These are phyloP conservation scores for Pseudomyrmex sp. DNA, from an alignment of 1,140 invertebrate species.

Conservation along the genomic window DNA sequence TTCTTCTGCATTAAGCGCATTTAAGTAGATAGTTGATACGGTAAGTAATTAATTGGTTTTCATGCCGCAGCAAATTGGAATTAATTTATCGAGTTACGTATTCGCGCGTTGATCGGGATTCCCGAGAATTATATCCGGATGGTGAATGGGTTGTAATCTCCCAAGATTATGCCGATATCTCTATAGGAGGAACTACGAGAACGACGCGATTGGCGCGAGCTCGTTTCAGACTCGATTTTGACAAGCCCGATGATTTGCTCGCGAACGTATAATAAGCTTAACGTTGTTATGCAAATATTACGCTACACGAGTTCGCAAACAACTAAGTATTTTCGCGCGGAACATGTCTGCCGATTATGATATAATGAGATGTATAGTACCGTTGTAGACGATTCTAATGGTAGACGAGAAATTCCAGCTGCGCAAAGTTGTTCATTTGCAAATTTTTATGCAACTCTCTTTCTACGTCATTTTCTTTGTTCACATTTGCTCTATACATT, in stretches of 20 bases:
- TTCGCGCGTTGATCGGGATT: slow-evolving; percentile 30
- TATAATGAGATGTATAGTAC: slow-evolving; percentile 61
- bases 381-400: slow-evolving; percentile 16
- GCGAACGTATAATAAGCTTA: slow-evolving; percentile 66
- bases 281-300: slow-evolving; percentile 71
- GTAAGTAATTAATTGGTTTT: slow-evolving; percentile 30
- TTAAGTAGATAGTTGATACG: neutral
- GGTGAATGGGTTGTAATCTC: slow-evolving; percentile 47
- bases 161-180: slow-evolving; percentile 50
- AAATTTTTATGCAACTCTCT: too few relatives aligned
- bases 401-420: slow-evolving; percentile 55
- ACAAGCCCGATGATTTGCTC: slow-evolving; percentile 57
- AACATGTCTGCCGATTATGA: slow-evolving; percentile 45
- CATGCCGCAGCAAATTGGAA: slow-evolving; percentile 42
- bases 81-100: slow-evolving; percentile 44
- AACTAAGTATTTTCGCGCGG: slow-evolving; percentile 67
- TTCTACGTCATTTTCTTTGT: too few relatives aligned
- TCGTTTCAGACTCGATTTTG: slow-evolving; percentile 59
- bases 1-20: neutral
- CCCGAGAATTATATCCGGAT: slow-evolving; percentile 30
- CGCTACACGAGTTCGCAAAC: slow-evolving; percentile 70
- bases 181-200: slow-evolving; percentile 22
- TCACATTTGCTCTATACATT: too few relatives aligned
- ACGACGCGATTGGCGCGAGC: slow-evolving; percentile 1
- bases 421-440: neutral